Conservation (phyloP, 2,888 invertebrate species). For the Mactromeris polynyma region DNA sequence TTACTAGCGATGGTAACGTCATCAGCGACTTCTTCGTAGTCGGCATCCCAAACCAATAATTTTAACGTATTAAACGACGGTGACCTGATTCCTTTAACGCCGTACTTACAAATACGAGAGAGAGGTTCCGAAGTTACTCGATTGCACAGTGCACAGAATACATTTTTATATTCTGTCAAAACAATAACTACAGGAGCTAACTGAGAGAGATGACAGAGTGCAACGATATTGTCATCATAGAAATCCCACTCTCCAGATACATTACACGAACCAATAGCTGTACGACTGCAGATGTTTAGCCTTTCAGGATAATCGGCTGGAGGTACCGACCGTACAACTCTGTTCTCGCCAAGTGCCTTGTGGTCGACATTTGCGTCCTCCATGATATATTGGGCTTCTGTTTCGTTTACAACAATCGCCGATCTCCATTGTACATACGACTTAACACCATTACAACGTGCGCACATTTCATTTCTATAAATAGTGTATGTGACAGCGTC, state of each 20-base stretch:
- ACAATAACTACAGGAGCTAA: neutral
- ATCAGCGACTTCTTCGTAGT: no score
- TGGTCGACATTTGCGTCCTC: neutral
- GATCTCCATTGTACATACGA: slow-evolving; percentile 40
- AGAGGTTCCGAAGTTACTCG: neutral
- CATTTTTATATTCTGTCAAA: neutral
- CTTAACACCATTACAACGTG: neutral
- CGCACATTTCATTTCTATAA: slow-evolving; percentile 5
- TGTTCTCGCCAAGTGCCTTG: neutral
- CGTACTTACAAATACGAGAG: slow-evolving; percentile 51
- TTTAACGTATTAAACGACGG: no score
- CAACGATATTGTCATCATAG: neutral
- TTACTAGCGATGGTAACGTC: no score
- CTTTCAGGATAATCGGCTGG: neutral
- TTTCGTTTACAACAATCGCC: neutral
- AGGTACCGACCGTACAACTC: neutral
- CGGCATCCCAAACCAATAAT: no score
- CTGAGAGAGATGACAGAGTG: neutral
- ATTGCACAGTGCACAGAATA: neutral
- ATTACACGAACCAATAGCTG: neutral
- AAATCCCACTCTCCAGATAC: neutral
- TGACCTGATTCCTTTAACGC: no score
- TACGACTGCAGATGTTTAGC: neutral
- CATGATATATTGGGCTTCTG: neutral
- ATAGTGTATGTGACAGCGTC: slow-evolving; percentile 4